Evolutionary conservation across 2,797 vertebrate species (phyloP), one percentile per base, ranked within the genome.

Genomic region (Pantherophis alleghaniensis): DNA sequence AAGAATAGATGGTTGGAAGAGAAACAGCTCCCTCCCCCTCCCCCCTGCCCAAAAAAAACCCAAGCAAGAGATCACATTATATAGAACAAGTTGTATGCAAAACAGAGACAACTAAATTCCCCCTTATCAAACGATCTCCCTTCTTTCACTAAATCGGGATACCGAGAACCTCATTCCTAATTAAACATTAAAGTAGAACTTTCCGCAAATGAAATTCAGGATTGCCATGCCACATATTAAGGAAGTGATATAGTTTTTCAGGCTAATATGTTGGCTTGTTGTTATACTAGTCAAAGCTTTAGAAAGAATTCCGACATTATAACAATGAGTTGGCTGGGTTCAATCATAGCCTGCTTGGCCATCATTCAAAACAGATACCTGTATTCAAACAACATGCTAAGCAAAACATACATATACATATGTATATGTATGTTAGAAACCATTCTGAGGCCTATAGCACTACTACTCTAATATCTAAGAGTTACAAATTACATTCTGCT

Each of bases 21-120:
- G 32, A 79, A 69, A 6, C 69, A 74, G 32, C 32, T 37, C n/a
- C 2, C 16, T 14, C 1, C 16, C 7, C n/a, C 14, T 0, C 14
- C 28, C 61, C 26, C 28, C 14, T 0, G 0, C 13, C 5, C 1
- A 10, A 42, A 22, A 37, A 22, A 22, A 32, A 14, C 5, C 3
- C 7, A 22, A 22, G 37, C 37, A 20, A 42, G 32, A 37, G 16
- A 9, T 37, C 32, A 74, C 3, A 20, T 42, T 89, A 63, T 47
- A 14, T 18, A 51, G 26, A 47, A 63, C 28, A 89, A 4, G 4
- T 6, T 51, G 59, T 16, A 11, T 63, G 42, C 26, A 89, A 42
- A 89, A 26, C 26, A 4, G 11, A 89, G 42, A 28, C 42, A 51
- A 9, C 7, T 37, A 28, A 28, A 42, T 42, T 89, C 42, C 55